Percentiles rank a stretch among this genome's conserved stretches.
Evolutionary conservation across 2,888 invertebrate genomes (phyloP).

Genomic region (Drosophila nr. fundita): DNA sequence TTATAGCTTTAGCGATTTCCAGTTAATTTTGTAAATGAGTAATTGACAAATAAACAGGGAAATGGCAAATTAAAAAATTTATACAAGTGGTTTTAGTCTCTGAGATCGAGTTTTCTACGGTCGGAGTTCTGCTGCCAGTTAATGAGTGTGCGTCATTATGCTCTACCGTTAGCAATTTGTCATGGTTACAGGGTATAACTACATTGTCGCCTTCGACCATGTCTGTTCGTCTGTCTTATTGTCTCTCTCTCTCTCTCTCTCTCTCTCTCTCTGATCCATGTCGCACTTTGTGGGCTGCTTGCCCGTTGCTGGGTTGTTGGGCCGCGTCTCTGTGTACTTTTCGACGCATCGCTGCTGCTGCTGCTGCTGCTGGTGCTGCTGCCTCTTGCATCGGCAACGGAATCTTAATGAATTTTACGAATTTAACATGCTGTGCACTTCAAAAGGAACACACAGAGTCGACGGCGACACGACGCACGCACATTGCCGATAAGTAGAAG

Average conservation of each 20-base stretch:
- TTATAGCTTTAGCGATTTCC: neutral
- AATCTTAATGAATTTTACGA: slow-evolving; percentile 81
- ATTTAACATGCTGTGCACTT: slow-evolving; percentile 81
- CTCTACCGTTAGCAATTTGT: neutral
- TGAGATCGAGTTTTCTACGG: neutral
- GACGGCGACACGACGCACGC: slow-evolving; percentile 57
- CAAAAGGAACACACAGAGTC: slow-evolving; percentile 75
- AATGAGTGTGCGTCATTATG: neutral
- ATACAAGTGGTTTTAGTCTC: neutral
- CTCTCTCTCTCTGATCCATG: slow-evolving; percentile 1
- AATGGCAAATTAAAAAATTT: neutral
- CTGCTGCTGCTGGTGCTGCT: slow-evolving; percentile 19
- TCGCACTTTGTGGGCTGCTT: slow-evolving; percentile 27
- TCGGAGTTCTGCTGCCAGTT: neutral
- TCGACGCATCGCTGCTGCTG: slow-evolving; percentile 26
- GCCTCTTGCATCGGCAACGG: slow-evolving; percentile 75
- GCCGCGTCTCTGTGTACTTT: slow-evolving; percentile 19
- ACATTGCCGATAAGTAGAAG: slow-evolving; percentile 75
- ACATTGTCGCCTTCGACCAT: slow-evolving; percentile 62
- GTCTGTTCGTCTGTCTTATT: slow-evolving; percentile 15
- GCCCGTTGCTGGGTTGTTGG: slow-evolving; percentile 22
- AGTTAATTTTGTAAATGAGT: neutral
- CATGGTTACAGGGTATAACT: slow-evolving; percentile 31
- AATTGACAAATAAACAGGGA: neutral
- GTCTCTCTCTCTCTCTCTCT: slow-evolving; percentile 3